Percentiles rank a stretch among this genome's conserved stretches.
phyloP scores from a whole-genome alignment of 2,888 invertebrate genomes.

The Elegia similella region DNA sequence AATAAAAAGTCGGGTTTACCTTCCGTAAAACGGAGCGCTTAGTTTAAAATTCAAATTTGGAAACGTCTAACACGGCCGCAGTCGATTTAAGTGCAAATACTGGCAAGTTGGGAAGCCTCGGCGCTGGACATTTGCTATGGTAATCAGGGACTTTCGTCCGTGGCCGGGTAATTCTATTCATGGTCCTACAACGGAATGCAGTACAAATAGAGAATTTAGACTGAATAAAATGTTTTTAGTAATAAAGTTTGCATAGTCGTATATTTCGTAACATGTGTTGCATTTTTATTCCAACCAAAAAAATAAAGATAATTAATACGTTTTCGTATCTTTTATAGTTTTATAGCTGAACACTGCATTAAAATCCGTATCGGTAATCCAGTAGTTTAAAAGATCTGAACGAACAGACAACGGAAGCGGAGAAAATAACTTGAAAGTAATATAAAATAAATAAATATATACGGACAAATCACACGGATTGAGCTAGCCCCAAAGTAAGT shows the following conservation, averaged over 20 bases:
- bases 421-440: too few species aligned
- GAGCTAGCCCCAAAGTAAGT: too few species aligned
- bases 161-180: conserved; percentile 59
- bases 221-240: conserved; percentile 36
- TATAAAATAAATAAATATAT: too few species aligned
- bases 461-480: too few species aligned
- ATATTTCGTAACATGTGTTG: neutral
- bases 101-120: conserved; percentile 45
- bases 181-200: conserved; percentile 46
- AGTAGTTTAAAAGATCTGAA: too few species aligned
- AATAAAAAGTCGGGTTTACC: conserved; percentile 62
- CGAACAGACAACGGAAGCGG: too few species aligned
- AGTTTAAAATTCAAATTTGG: conserved; percentile 77
- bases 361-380: too few species aligned
- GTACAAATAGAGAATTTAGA: conserved; percentile 53
- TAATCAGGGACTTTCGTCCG: conserved; percentile 45
- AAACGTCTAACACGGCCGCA: conserved; percentile 58
- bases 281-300: too few species aligned
- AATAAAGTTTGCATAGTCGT: conserved; percentile 4
- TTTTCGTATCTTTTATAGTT: too few species aligned
- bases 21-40: conserved; percentile 68
- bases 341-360: too few species aligned
- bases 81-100: conserved; percentile 58
- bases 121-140: conserved; percentile 50
- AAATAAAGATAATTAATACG: too few species aligned